phyloP scores from a whole-genome alignment of 2,888 invertebrate species.

The Drosophila greeni region DNA sequence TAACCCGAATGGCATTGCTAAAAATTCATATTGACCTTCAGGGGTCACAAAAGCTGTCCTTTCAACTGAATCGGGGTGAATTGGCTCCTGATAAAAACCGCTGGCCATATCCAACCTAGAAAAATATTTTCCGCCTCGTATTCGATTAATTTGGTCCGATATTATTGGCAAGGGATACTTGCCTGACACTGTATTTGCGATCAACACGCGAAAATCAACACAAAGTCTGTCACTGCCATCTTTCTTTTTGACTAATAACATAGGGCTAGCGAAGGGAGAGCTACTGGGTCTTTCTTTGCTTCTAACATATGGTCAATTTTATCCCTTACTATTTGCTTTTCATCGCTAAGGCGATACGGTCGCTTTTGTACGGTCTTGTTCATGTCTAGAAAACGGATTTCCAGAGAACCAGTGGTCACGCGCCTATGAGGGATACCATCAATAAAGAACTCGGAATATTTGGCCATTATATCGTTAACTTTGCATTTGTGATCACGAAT shows the following conservation, averaged over 20 bases:
- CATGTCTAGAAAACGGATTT: background rate
- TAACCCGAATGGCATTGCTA: too few species aligned
- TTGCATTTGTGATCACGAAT: background rate
- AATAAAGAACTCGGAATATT: background rate
- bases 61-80: too few species aligned
- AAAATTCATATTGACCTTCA: too few species aligned
- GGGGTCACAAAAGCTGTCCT: too few species aligned
- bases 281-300: background rate
- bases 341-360: conserved; percentile 3
- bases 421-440: background rate
- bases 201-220: background rate
- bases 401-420: background rate
- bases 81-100: too few species aligned
- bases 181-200: background rate
- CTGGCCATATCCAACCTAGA: too few species aligned
- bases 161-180: background rate
- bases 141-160: background rate
- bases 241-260: background rate
- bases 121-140: too few species aligned
- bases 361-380: background rate
- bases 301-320: background rate
- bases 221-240: too few species aligned
- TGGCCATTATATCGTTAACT: background rate
- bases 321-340: background rate
- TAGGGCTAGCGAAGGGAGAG: background rate